Percentiles rank a stretch among this genome's conserved stretches.
phyloP scores from a whole-genome alignment of 2,888 invertebrate genomes.

The Halocaridina rubra region DNA sequence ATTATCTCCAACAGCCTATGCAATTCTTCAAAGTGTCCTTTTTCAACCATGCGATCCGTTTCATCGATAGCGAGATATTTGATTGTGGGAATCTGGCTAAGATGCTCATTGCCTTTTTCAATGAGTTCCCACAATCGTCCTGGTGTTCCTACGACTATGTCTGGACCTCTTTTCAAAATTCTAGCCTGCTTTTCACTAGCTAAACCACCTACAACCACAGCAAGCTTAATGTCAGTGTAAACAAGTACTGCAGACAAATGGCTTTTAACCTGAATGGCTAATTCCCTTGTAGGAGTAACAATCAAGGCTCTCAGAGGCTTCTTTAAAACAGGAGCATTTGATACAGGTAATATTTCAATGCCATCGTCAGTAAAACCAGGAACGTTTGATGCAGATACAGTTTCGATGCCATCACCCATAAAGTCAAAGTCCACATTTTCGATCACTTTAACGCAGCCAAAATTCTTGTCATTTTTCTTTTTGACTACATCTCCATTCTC shows the following conservation, averaged over 20 bases:
- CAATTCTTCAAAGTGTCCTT: constrained; percentile 94
- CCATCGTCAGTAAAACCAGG: constrained; percentile 63
- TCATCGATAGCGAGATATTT: constrained; percentile 92
- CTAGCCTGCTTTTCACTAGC: constrained; percentile 93
- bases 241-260: constrained; percentile 47
- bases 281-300: constrained; percentile 94
- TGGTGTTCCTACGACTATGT: neutral
- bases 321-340: no score
- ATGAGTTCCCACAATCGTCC: neutral
- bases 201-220: constrained; percentile 88
- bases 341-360: neutral
- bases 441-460: constrained; percentile 75
- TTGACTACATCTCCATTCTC: constrained; percentile 64
- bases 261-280: constrained; percentile 82
- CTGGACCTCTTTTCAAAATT: constrained; percentile 79
- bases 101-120: neutral
- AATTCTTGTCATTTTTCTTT: constrained; percentile 66
- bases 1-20: constrained; percentile 82
- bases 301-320: constrained; percentile 83
- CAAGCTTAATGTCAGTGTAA: constrained; percentile 55
- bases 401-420: constrained; percentile 35
- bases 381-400: neutral
- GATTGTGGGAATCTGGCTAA: neutral
- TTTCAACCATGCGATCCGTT: constrained; percentile 97
- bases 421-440: constrained; percentile 67